Evolutionary conservation across 2,888 invertebrate genomes (phyloP), one percentile per base, ranked within the genome.

Genomic region (Dendrolimus pini): DNA sequence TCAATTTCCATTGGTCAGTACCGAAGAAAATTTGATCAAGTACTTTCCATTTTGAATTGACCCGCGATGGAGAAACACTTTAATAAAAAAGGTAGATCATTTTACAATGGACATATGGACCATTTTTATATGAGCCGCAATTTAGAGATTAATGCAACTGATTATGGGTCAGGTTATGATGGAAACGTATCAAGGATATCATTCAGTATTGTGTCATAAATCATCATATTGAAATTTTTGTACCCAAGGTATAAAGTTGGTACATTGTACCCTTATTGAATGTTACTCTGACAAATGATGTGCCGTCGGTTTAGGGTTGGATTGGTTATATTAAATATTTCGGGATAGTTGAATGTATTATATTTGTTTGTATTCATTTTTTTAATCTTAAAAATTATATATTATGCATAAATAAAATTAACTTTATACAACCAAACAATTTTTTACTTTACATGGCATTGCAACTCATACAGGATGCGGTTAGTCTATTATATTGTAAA

Each of bases 151-250:
- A 30, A 30, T 30, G 30, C 0, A 30, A 30, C 30, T 30, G 30
- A 30, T 30, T 6, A 6, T 30, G 30, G 30, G 30, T 30, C 30
- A 30, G 0, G 30, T 30, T 30, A 30, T 6, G 30, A 30, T 30
- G 30, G 30, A 6, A 6, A 30, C 30, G 30, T 30, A 30, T 30
- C 30, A 30, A 30, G 68, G 67, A 70, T 70, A 74, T 71, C 74
- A 75, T 78, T 77, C 65, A 71, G 78, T 79, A 80, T 86, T 82
- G 79, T 77, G 72, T 74, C 79, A 73, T 89, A 89, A 85, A 89
- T 89, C 89, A 86, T 82, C 82, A 85, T 85, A 89, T 88, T 86
- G 88, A 77, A 83, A 86, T 88, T 85, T 86, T 82, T 82, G 72
- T 70, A 63, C 68, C 61, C 71, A 72, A 75, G 65, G 74, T 73